These are phyloP conservation scores for Apamea monoglypha DNA, from an alignment of 2,888 invertebrate species.

Conservation along the genomic window DNA sequence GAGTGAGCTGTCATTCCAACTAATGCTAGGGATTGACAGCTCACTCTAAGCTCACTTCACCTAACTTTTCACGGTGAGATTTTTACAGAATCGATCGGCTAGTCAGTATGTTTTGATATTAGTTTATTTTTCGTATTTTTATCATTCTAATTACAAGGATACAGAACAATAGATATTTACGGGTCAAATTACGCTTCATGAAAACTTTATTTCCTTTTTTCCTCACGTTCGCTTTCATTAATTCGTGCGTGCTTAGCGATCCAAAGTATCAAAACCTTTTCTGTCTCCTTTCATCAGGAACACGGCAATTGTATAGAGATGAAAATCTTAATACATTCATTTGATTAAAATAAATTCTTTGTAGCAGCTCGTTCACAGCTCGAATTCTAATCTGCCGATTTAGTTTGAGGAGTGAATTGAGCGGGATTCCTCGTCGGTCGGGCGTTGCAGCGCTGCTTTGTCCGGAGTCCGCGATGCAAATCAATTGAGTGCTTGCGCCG, in stretches of 20 bases:
- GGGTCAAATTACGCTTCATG: constrained; percentile 28
- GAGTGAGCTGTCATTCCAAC: too few species aligned
- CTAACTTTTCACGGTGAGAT: too few species aligned
- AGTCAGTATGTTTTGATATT: neutral
- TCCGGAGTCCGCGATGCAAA: constrained; percentile 82
- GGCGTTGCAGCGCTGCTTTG: constrained; percentile 78
- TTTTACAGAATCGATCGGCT: too few species aligned
- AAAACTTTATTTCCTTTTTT: constrained; percentile 31
- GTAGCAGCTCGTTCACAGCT: constrained; percentile 71
- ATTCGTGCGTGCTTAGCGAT: constrained; percentile 29
- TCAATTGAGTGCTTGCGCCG: constrained; percentile 79
- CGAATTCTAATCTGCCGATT: constrained; percentile 80
- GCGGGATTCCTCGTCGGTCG: constrained; percentile 75
- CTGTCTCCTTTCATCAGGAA: constrained; percentile 31
- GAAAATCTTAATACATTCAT: constrained; percentile 55
- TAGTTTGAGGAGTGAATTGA: constrained; percentile 80
- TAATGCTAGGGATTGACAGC: too few species aligned
- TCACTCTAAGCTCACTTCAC: too few species aligned
- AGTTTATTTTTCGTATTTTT: neutral
- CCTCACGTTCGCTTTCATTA: constrained; percentile 25
- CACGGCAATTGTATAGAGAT: constrained; percentile 50
- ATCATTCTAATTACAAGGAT: constrained; percentile 14
- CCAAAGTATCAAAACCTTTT: constrained; percentile 31
- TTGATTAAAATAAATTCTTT: constrained; percentile 74
- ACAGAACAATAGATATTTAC: neutral